A percentile compares a stretch with the other conserved stretches of the same genome.
Conservation (phyloP, 2,888 invertebrate genomes). For the Dioctria rufipes region DNA sequence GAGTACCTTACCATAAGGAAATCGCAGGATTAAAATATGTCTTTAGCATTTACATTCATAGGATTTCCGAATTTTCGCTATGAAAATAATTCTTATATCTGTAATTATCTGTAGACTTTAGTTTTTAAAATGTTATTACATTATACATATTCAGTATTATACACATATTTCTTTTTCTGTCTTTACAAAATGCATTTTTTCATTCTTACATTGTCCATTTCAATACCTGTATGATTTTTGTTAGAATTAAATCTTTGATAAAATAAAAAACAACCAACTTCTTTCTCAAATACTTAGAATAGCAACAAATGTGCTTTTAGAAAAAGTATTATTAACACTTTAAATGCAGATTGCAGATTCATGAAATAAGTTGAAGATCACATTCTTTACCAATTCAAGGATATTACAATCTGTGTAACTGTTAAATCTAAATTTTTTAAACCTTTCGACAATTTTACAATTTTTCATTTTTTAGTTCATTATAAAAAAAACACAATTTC, state of each 20-base stretch:
- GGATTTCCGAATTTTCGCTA: conserved; percentile 40
- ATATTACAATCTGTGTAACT: conserved; percentile 40
- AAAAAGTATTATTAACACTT: neutral
- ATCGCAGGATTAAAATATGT: conserved; percentile 44
- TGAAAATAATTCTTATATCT: conserved; percentile 51
- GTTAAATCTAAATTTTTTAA: conserved; percentile 24
- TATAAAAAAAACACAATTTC: conserved; percentile 44
- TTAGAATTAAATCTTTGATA: conserved; percentile 1
- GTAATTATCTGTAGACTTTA: conserved; percentile 20
- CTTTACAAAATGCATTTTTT: conserved; percentile 52
- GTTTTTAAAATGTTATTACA: conserved; percentile 16
- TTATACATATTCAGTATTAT: conserved; percentile 37
- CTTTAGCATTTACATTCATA: conserved; percentile 41
- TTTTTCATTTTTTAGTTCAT: conserved; percentile 44
- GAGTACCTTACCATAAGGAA: conserved; percentile 45
- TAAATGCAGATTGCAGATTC: neutral
- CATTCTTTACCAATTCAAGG: neutral
- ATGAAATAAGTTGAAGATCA: neutral
- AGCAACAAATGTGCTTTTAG: neutral
- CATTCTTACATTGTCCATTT: conserved; percentile 47
- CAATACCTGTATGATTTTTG: conserved; percentile 47
- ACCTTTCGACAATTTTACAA: conserved; percentile 21
- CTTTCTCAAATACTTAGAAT: neutral
- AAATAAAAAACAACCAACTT: neutral
- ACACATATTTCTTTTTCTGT: conserved; percentile 44